A percentile compares a stretch with the other conserved stretches of the same genome.
Evolutionary conservation across 2,888 invertebrate genomes (phyloP).

Genomic region (Cetonia aurata): DNA sequence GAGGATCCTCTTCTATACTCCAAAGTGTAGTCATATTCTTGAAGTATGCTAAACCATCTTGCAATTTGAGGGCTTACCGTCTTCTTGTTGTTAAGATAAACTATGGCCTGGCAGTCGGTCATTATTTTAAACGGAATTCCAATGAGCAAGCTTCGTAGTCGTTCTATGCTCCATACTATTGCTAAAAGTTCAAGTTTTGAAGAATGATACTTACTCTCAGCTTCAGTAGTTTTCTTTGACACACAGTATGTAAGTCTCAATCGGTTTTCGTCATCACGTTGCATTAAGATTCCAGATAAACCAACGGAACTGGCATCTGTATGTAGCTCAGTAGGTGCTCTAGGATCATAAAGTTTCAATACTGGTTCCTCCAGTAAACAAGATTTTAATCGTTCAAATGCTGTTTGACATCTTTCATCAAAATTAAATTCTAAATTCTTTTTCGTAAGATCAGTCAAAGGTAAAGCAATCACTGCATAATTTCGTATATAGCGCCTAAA

Average conservation of each 20-base stretch:
- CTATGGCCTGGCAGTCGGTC: slow-evolving; percentile 53
- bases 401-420: slow-evolving; percentile 50
- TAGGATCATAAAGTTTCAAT: no score
- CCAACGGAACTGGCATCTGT: no score
- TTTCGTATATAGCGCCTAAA: slow-evolving; percentile 50
- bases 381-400: slow-evolving; percentile 12
- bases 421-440: background rate
- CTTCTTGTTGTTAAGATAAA: slow-evolving; percentile 49
- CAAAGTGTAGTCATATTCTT: slow-evolving; percentile 51
- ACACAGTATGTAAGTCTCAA: no score
- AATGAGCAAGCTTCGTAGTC: slow-evolving; percentile 52
- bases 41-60: slow-evolving; percentile 48
- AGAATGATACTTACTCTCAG: slow-evolving; percentile 50
- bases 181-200: slow-evolving; percentile 56
- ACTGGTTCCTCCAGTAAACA: no score
- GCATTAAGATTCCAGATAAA: no score
- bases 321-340: no score
- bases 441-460: slow-evolving; percentile 51
- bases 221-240: no score
- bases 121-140: slow-evolving; percentile 50
- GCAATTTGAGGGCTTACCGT: slow-evolving; percentile 50
- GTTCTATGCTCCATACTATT: slow-evolving; percentile 50
- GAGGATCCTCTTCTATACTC: slow-evolving; percentile 50
- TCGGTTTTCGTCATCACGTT: no score
- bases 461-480: slow-evolving; percentile 51